A percentile compares a stretch with the other conserved stretches of the same genome.
These are phyloP conservation scores for Drosophila virilis DNA, from an alignment of 1,140 invertebrate species.

Conservation along the genomic window DNA sequence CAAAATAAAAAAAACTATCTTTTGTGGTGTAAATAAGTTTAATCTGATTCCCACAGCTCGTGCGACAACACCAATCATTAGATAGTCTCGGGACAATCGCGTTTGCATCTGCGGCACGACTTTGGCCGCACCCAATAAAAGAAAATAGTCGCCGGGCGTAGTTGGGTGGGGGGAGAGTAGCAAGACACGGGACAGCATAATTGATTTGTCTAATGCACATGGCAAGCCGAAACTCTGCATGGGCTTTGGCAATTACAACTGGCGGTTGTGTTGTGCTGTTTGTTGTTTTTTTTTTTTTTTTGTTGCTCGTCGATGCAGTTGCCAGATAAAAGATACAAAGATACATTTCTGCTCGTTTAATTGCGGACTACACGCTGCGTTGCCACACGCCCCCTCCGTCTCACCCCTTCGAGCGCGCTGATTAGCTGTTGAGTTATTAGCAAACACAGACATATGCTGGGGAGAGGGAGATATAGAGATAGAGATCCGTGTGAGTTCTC, in stretches of 20 bases:
- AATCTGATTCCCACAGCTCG: constrained; percentile 29
- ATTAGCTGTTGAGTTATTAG: constrained; percentile 82
- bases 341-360: constrained; percentile 80
- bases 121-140: constrained; percentile 26
- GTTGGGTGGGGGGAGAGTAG: background rate
- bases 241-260: constrained; percentile 57
- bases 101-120: constrained; percentile 11
- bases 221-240: constrained; percentile 44
- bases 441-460: constrained; percentile 65
- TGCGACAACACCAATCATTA: constrained; percentile 41
- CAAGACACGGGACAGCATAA: constrained; percentile 59
- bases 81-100: constrained; percentile 18
- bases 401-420: constrained; percentile 36
- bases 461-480: background rate
- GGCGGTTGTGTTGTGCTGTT: constrained; percentile 27
- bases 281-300: constrained; percentile 26
- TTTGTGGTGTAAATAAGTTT: constrained; percentile 5
- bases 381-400: background rate
- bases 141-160: background rate
- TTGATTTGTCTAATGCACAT: constrained; percentile 76
- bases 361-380: constrained; percentile 70
- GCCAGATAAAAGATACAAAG: constrained; percentile 65
- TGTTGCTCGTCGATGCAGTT: constrained; percentile 55
- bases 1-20: background rate
- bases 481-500: constrained; percentile 32